Percentiles rank a stretch among this genome's conserved stretches.
These are phyloP conservation scores for Parapristionchus giblindavisi DNA, from an alignment of 2,888 invertebrate species.

Conservation along the genomic window DNA sequence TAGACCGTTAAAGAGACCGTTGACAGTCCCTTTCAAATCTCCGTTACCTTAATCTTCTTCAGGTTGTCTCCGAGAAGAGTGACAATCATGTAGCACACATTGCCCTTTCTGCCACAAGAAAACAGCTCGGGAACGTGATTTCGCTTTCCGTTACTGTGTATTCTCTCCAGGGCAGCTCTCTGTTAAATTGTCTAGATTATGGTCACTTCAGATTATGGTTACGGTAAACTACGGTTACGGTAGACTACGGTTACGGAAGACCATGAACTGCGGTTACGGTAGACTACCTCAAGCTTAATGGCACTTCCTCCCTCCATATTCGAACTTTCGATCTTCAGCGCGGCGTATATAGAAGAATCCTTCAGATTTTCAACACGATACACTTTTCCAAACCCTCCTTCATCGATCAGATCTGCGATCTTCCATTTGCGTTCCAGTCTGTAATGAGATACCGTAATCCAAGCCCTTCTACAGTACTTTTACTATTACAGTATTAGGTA, in stretches of 20 bases:
- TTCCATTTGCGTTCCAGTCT: slow-evolving; percentile 15
- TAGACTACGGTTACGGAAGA: slow-evolving; percentile 29
- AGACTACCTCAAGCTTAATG: slow-evolving; percentile 45
- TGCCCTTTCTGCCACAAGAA: slow-evolving; percentile 41
- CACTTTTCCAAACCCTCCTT: slow-evolving; percentile 21
- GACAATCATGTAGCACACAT: slow-evolving; percentile 49
- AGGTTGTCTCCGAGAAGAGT: slow-evolving; percentile 51
- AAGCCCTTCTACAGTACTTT: too few relatives aligned
- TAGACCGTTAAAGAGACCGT: too few relatives aligned
- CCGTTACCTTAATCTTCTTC: slow-evolving; percentile 38
- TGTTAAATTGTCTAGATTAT: neutral
- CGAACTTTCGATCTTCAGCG: slow-evolving; percentile 49
- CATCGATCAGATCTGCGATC: slow-evolving; percentile 4
- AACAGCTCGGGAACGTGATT: slow-evolving; percentile 44
- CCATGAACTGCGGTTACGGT: slow-evolving; percentile 2
- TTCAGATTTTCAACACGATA: too few relatives aligned
- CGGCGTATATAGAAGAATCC: slow-evolving; percentile 41
- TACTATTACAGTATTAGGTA: neutral
- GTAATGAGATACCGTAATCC: neutral
- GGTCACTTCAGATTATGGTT: neutral
- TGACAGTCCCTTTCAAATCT: too few relatives aligned
- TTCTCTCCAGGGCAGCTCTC: neutral
- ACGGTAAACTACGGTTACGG: too few relatives aligned
- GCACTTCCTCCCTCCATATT: slow-evolving; percentile 48
- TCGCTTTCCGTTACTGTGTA: slow-evolving; percentile 18